Percentiles rank a stretch among this genome's conserved stretches.
Conservation (phyloP, 2,113 vertebrate species). For the Origma solitaria region DNA sequence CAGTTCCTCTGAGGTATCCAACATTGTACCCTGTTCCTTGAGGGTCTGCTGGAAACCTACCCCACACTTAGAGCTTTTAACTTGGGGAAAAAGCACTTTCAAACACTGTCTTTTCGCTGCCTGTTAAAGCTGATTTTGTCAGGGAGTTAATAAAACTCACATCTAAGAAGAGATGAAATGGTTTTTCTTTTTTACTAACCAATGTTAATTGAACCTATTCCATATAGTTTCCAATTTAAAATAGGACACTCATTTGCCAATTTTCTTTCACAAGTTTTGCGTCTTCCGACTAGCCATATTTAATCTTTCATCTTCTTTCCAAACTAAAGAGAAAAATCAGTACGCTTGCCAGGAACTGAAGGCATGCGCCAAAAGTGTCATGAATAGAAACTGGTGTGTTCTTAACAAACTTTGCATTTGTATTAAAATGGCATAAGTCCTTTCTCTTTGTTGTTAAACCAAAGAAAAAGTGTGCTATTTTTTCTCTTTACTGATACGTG, state of each 20-base stretch:
- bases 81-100: neutral
- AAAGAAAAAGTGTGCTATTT: neutral
- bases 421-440: neutral
- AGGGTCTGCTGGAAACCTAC: neutral
- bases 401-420: neutral
- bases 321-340: neutral
- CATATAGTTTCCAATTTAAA: neutral
- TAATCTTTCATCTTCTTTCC: neutral
- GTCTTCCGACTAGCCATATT: neutral
- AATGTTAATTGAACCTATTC: neutral
- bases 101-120: neutral
- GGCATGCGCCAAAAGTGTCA: neutral
- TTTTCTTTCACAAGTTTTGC: neutral
- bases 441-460: neutral
- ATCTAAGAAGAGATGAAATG: neutral
- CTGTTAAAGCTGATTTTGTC: neutral
- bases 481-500: neutral
- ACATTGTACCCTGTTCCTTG: neutral
- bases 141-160: neutral
- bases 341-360: neutral
- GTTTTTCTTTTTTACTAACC: neutral
- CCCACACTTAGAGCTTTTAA: fast-evolving
- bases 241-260: neutral
- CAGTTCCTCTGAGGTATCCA: neutral
- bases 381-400: neutral